Conservation (phyloP, 53 echinoderm and acorn worm species). For the Astropecten irregularis region DNA sequence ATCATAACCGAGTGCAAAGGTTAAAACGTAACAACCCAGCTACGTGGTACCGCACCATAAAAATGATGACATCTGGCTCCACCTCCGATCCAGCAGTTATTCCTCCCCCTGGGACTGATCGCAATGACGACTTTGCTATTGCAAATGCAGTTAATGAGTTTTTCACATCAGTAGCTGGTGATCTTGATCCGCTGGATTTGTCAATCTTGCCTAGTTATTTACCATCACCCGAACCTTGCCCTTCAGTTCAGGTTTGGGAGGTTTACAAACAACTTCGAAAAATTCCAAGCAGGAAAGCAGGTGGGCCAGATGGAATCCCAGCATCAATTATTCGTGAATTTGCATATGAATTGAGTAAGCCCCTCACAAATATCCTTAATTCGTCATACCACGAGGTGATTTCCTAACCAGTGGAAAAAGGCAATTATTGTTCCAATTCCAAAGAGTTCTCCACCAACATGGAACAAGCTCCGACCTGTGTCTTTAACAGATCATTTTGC, state of each 20-base stretch:
- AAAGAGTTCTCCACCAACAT: not conserved
- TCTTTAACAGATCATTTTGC: no score
- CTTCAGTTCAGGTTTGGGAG: constrained; percentile 11
- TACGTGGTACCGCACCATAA: not conserved
- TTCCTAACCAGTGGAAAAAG: constrained; percentile 16
- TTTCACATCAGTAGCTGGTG: not conserved
- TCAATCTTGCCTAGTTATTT: not conserved
- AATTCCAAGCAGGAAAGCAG: not conserved
- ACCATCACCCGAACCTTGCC: not conserved
- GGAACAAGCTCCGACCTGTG: constrained; percentile 10
- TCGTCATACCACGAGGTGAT: not conserved
- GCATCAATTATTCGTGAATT: constrained; percentile 12
- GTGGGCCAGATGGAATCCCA: constrained; percentile 19
- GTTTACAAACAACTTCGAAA: not conserved
- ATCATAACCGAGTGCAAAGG: not conserved
- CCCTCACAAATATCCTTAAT: constrained; percentile 17
- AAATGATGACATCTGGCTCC: not conserved
- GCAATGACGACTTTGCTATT: not conserved
- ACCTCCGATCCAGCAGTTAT: not conserved
- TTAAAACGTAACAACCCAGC: not conserved
- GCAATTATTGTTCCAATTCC: constrained; percentile 2
- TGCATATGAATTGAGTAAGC: constrained; percentile 34
- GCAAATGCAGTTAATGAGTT: constrained; percentile 2
- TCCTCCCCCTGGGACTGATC: constrained; percentile 8
- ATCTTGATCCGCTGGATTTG: not conserved